Base-by-base conservation (phyloP, 1,140 invertebrate genomes). In the Drosophila navojoa region DNA sequence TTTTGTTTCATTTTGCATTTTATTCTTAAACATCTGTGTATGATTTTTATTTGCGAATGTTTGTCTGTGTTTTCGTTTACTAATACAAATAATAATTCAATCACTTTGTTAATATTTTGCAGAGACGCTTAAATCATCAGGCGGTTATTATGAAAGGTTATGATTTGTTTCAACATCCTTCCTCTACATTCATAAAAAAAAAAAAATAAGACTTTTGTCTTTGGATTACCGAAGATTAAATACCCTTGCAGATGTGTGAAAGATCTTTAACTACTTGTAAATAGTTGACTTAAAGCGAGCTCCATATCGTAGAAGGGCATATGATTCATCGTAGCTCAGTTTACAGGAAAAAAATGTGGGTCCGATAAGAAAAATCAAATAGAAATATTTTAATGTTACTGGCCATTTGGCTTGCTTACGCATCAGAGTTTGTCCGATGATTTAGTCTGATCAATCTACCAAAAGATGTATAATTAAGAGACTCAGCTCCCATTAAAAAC, bases 91-190 rank as follows among this genome's bases (percentile, higher is more conserved):
- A 89, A 89, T 89, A 89, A 89, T 90, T 77, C 58, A 84, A 84
- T 67, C 77, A 91, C 73, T 91, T 91, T 91, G 91, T 91, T 91
- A 91, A 91, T 91, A 91, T 91, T 91, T 91, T 91, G 90, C 90
- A 91, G 90, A 91, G 90, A 89, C 90, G 90, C 90, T 91, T 91
- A 91, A 73, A 69, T 90, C 90, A 91, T 90, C 90, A 91, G 86
- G 82, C 90, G 90, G 90, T 91, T 91, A 91, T 91, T 91, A 91
- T 91, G 90, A 91, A 91, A 91, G 90, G 90, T 91, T 91, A 91
- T 91, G 71, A 90, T 91, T 91, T 91, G 77, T 86, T 91, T 89
- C 84, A 76, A 76, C 62, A 72, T 67, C 40, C 58, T 63, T 44
- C 42, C 59, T 16, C 19, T 25, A 54, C 9, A 67, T 49, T 7